A percentile compares a stretch with the other conserved stretches of the same genome.
These are phyloP conservation scores for Malurus elegans DNA, from an alignment of 2,113 vertebrate species.

Conservation along the genomic window DNA sequence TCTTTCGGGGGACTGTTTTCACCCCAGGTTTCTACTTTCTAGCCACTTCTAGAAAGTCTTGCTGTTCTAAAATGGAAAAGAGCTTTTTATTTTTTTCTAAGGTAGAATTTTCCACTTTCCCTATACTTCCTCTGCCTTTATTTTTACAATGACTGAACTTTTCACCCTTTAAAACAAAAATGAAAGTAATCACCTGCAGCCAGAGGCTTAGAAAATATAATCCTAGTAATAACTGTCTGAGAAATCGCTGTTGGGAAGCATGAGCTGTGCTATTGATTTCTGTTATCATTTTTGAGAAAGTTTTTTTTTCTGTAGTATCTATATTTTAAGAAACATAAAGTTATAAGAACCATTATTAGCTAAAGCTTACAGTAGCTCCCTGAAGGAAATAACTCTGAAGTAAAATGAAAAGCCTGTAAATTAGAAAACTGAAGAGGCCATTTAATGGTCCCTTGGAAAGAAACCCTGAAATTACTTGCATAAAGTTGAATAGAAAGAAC, in stretches of 20 bases:
- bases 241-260: not conserved
- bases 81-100: not conserved
- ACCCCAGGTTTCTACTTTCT: not conserved
- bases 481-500: not conserved
- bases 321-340: not conserved
- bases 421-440: not conserved
- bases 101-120: not conserved
- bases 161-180: not conserved
- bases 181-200: not conserved
- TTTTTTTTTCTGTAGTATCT: not conserved
- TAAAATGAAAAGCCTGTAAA: not conserved
- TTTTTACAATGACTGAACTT: not conserved
- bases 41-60: not conserved
- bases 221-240: not conserved
- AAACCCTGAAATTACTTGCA: not conserved
- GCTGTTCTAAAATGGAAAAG: not conserved
- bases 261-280: not conserved
- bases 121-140: not conserved
- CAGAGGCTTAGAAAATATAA: conserved; percentile 2
- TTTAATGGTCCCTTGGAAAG: not conserved
- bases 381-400: not conserved
- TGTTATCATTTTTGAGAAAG: not conserved
- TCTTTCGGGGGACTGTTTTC: not conserved
- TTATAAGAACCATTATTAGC: not conserved
- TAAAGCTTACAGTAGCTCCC: not conserved